Conservation (phyloP, 2,888 invertebrate species). For the Caradrina kadenii region DNA sequence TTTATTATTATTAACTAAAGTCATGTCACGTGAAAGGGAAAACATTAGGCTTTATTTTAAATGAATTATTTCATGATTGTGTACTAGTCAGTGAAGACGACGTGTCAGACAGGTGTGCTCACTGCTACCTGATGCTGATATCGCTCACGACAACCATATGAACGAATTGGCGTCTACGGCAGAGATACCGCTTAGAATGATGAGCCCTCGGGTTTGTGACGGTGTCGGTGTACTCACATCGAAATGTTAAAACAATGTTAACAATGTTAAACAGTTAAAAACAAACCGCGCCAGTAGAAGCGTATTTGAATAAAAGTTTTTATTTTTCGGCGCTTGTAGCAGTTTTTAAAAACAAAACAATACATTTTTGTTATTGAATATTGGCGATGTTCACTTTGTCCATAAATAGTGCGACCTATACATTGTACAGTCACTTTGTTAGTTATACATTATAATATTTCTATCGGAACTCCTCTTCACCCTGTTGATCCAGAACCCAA, state of each 20-base stretch:
- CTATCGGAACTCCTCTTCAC: too few species aligned
- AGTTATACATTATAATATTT: background rate
- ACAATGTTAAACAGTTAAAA: too few species aligned
- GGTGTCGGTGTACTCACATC: conserved; percentile 3
- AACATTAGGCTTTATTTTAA: background rate
- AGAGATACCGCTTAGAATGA: background rate
- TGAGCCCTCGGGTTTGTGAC: background rate
- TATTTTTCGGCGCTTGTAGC: background rate
- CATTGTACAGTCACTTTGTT: background rate
- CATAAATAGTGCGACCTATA: too few species aligned
- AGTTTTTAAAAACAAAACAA: background rate
- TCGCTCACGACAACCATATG: too few species aligned
- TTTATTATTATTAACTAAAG: conserved; percentile 11
- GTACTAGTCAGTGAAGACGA: background rate
- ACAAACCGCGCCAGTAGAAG: conserved; percentile 1
- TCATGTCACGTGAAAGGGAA: background rate
- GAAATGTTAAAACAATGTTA: conserved; percentile 10
- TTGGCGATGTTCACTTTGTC: background rate
- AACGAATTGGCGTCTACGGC: background rate
- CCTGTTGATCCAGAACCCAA: conserved; percentile 8
- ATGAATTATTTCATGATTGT: background rate
- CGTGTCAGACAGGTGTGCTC: too few species aligned
- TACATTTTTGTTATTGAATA: background rate
- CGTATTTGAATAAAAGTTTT: conserved; percentile 13
- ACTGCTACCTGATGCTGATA: too few species aligned